Percentiles rank a stretch among this genome's conserved stretches.
Conservation (phyloP, 2,113 vertebrate genomes). For the Oryzias melastigma region DNA sequence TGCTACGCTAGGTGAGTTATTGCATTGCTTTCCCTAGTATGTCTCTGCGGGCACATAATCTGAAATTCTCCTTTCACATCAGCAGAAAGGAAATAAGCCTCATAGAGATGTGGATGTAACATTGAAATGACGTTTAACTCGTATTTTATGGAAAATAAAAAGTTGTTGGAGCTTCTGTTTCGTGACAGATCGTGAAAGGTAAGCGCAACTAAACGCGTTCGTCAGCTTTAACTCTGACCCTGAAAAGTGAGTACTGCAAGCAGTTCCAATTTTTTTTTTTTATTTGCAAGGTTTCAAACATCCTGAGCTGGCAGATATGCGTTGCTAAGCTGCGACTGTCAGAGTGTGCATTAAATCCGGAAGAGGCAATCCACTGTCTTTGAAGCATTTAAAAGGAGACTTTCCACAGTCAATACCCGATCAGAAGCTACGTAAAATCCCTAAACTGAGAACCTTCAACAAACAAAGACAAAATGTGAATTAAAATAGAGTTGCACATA, state of each 20-base stretch:
- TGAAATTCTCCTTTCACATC: neutral
- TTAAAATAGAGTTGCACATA: slow-evolving; percentile 8
- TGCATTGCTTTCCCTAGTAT: neutral
- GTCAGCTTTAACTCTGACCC: slow-evolving; percentile 46
- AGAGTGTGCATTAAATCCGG: slow-evolving; percentile 48
- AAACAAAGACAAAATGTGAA: slow-evolving; percentile 10
- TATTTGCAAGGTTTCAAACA: slow-evolving; percentile 16
- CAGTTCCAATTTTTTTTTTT: slow-evolving; percentile 22
- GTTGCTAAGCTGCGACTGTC: slow-evolving; percentile 36
- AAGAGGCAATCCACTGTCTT: slow-evolving; percentile 13
- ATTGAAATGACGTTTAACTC: no score
- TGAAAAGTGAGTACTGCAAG: slow-evolving; percentile 35
- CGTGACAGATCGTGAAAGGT: no score
- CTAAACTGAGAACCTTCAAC: slow-evolving; percentile 20
- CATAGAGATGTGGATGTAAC: no score
- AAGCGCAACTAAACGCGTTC: neutral
- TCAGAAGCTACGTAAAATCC: slow-evolving; percentile 27
- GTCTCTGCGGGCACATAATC: neutral
- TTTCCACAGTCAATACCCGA: slow-evolving; percentile 28
- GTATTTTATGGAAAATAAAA: no score
- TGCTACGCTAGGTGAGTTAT: neutral
- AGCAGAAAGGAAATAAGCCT: neutral
- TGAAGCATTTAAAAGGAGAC: slow-evolving; percentile 26
- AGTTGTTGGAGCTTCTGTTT: no score
- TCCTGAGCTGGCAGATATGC: slow-evolving; percentile 42